Evolutionary conservation across 92 coral and sea anemone species (phyloP), one percentile per base, ranked within the genome.

Genomic region (Meandrina meandrites): DNA sequence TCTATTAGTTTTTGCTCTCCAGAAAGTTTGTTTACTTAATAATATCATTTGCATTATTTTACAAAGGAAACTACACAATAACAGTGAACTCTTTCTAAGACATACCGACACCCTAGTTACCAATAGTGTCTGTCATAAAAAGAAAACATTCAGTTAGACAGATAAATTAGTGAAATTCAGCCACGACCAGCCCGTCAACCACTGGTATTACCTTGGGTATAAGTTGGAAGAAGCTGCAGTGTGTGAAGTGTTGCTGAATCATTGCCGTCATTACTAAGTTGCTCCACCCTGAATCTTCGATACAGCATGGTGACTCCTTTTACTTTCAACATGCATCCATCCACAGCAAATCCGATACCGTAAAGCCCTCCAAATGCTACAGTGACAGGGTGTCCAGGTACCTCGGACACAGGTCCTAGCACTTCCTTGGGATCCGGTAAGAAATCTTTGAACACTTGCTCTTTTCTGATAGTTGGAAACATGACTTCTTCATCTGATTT

Each of bases 301-400:
- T 97, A 97, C 91, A 97, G 84, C 98, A 97, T 92, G 9, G 97
- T 97, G 31, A 97, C 79, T 48, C 94, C 91, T 27, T 81, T 83
- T 32, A 97, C 94, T 56, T 85, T 67, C 13, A 58, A 85, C 57
- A 83, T 77, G 51, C 83, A 69, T n/a, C 90, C 89, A n/a, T 86
- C 92, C 79, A 94, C 91, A 82, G 92, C 92, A 78, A 94, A 81
- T 21, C 96, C 98, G 85, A 94, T 36, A 28, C 94, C 94, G 85
- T 91, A 93, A 18, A 94, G 88, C 1, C 96, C 95, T 22, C 95
- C 94, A 74, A 91, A 89, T n/a, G 86, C 90, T 32, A 95, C 94
- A 78, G 90, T 91, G 42, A 97, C 80, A 37, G 99, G 98, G 75
- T 97, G 98, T 30, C 99, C 99, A 69, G 92, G 93, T 19, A 95